A percentile compares a stretch with the other conserved stretches of the same genome.
Evolutionary conservation across 2,113 vertebrate species (phyloP).

Genomic region (Cryptomyrus ogoouensis): DNA sequence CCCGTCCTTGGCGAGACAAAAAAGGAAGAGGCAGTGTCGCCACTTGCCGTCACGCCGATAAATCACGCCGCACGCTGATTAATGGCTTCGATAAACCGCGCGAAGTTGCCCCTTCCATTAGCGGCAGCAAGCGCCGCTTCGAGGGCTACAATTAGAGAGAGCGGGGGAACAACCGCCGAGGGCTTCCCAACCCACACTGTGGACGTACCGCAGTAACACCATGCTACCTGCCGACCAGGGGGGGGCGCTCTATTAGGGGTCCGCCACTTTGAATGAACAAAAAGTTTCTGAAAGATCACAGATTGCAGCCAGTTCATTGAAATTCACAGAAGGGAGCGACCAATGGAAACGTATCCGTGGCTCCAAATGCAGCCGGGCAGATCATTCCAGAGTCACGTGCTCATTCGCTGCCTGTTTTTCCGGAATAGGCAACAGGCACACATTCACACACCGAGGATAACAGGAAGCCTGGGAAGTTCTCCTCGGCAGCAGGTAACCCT

Average conservation of each 20-base stretch:
- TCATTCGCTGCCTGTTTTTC: neutral
- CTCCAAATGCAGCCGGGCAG: neutral
- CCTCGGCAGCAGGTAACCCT: neutral
- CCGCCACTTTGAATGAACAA: neutral
- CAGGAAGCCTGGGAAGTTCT: neutral
- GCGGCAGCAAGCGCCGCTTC: neutral
- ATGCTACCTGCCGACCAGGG: neutral
- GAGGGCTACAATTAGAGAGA: neutral
- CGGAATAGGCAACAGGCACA: neutral
- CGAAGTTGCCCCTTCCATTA: neutral
- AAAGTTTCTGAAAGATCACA: neutral
- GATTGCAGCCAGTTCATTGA: neutral
- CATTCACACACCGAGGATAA: neutral
- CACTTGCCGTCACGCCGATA: neutral
- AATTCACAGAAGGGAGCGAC: neutral
- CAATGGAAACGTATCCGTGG: neutral
- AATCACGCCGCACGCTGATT: slow-evolving; percentile 12
- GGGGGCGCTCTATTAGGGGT: neutral
- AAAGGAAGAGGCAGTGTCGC: neutral
- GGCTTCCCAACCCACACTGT: neutral
- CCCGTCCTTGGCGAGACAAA: slow-evolving; percentile 21
- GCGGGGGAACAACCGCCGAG: neutral
- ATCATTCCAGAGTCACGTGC: neutral
- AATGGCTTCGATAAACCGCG: slow-evolving; percentile 1
- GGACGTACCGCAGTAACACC: neutral